These are phyloP conservation scores for Orchestes rusci DNA, from an alignment of 2,888 invertebrate genomes.

Conservation along the genomic window DNA sequence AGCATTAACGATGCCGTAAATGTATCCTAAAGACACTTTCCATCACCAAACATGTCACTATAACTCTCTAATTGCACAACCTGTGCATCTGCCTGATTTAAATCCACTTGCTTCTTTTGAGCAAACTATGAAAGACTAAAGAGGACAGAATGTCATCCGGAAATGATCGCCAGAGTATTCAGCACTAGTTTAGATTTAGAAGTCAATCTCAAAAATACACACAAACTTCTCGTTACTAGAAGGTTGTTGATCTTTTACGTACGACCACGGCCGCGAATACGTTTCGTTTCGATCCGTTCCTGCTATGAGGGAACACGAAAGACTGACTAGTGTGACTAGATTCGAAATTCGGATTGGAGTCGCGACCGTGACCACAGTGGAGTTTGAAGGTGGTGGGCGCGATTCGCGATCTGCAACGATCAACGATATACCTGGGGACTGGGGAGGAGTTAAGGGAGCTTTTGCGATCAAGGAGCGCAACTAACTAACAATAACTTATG, in stretches of 20 bases:
- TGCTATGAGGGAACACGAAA: too few relatives aligned
- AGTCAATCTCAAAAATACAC: conserved; percentile 14
- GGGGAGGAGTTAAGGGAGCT: too few relatives aligned
- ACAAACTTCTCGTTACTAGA: conserved; percentile 8
- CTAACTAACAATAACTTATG: too few relatives aligned
- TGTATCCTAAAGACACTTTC: conserved; percentile 23
- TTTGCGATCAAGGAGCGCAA: too few relatives aligned
- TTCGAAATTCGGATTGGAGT: too few relatives aligned
- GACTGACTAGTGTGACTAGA: too few relatives aligned
- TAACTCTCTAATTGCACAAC: conserved; percentile 17
- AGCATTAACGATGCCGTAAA: conserved; percentile 16
- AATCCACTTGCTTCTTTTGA: conserved; percentile 6
- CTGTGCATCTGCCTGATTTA: conserved; percentile 9
- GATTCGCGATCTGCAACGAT: too few relatives aligned
- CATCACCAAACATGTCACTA: conserved; percentile 17
- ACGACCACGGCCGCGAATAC: conserved; percentile 12
- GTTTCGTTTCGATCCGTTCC: too few relatives aligned
- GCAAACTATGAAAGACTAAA: conserved; percentile 8
- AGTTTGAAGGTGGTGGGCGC: too few relatives aligned
- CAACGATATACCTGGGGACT: too few relatives aligned
- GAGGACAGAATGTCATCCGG: conserved; percentile 4
- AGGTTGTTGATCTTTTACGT: conserved; percentile 18
- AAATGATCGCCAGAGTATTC: conserved; percentile 9
- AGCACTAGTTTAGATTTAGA: too few relatives aligned
- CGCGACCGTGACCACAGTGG: too few relatives aligned